Conservation (phyloP, 2,888 invertebrate genomes). For the Sarcophaga subvicina region DNA sequence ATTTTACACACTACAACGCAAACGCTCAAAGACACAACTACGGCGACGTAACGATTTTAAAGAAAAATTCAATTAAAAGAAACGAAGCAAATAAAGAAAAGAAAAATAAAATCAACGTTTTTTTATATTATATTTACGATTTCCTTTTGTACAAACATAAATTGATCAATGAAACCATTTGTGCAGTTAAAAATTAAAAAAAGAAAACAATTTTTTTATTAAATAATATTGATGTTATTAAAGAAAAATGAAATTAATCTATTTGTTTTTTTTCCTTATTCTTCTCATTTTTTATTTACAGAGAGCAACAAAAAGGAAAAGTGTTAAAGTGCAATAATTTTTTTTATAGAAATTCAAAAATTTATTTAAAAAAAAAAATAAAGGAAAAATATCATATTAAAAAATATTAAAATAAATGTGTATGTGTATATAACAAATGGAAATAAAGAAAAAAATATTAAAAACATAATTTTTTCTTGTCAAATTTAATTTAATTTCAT, state of each 20-base stretch:
- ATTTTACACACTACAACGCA: background rate
- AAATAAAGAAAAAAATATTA: constrained; percentile 1
- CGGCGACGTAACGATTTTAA: background rate
- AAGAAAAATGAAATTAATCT: constrained; percentile 11
- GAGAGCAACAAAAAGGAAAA: constrained; percentile 9
- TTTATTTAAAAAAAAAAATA: constrained; percentile 12
- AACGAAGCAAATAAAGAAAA: constrained; percentile 34
- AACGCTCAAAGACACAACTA: background rate
- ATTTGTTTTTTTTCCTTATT: constrained; percentile 6
- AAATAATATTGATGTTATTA: background rate
- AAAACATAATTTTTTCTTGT: background rate
- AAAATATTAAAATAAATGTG: constrained; percentile 17
- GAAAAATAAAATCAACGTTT: constrained; percentile 3
- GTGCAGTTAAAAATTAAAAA: background rate
- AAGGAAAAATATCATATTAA: constrained; percentile 13
- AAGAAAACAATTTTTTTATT: background rate
- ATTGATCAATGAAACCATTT: constrained; percentile 12
- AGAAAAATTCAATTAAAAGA: constrained; percentile 16
- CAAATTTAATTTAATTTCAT: constrained; percentile 5
- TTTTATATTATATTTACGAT: constrained; percentile 23
- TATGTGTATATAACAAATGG: constrained; percentile 14
- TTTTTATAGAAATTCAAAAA: constrained; percentile 36
- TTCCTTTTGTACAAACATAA: constrained; percentile 26
- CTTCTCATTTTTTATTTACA: constrained; percentile 44
- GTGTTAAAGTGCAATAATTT: constrained; percentile 60